Base-by-base conservation (phyloP, 2,113 vertebrate species). In the Pandion haliaetus region DNA sequence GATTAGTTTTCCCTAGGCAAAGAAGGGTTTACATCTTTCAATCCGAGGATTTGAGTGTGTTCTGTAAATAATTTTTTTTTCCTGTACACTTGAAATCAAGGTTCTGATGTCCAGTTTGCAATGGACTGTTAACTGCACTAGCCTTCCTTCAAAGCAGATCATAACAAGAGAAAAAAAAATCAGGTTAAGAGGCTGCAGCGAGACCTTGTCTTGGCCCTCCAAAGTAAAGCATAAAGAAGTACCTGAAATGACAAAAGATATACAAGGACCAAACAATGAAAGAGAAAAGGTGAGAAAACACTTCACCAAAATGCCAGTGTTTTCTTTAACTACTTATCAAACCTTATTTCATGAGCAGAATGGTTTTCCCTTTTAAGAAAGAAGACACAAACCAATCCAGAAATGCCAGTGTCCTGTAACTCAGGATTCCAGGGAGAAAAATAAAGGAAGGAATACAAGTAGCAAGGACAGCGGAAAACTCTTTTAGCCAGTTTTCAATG, bases 311-410 rank as follows among this genome's bases (percentile, higher is more conserved):
- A 82, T 12, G 9, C 14, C 54, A 18, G 1, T 11, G 17, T 63
- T 67, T 65, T 50, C 8, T 40, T 80, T 36, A 59, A 31, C 14
- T 63, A 61, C 6, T 57, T 40, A 44, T 23, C 12, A 83, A 78
- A 44, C 12, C 9, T 38, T 59, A 16, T 14, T 83, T 63, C 34
- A 70, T 0, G 0, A 73, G 31, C 32, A 62, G 21, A 61, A 66
- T 4, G 10, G 8, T 5, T 14, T 36, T 71, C 28, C 14, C 10
- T 79, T 71, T 61, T 10, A 79, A 25, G 47, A 52, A 90, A 52
- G 26, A 69, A 40, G 15, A 42, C 23, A 44, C 3, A 3, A 89
- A 73, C 26, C n/a, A 63, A 63, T 8, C 6, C 28, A 82, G 17
- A 80, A 91, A 85, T 0, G 3, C 12, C 14, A 78, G 18, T 57